phyloP scores from a whole-genome alignment of 2,113 vertebrate genomes.

The Chaenogobius annularis region DNA sequence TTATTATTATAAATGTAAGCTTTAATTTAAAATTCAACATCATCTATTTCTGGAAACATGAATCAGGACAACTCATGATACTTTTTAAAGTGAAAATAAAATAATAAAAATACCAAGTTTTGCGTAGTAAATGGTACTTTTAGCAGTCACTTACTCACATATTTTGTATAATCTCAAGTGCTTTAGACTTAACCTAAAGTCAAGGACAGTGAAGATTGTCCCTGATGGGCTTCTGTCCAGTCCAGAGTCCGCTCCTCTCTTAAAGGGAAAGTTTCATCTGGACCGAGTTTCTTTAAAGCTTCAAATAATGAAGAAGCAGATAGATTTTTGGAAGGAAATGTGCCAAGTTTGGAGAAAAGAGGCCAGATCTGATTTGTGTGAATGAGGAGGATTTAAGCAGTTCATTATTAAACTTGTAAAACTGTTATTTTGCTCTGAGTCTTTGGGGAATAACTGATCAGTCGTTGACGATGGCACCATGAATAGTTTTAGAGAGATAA shows the following conservation, averaged over 20 bases:
- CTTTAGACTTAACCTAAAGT: conserved; percentile 13
- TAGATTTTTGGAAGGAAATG: background rate
- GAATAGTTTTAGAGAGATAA: background rate
- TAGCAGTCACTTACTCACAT: background rate
- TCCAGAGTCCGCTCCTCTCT: conserved; percentile 48
- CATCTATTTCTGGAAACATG: too few species aligned
- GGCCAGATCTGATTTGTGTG: background rate
- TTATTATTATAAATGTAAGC: too few species aligned
- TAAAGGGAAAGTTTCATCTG: conserved; percentile 62
- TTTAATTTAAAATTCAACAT: too few species aligned
- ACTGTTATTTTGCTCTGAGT: background rate
- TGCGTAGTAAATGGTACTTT: background rate
- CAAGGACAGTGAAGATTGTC: conserved; percentile 39
- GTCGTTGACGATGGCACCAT: background rate
- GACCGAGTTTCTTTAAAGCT: conserved; percentile 43
- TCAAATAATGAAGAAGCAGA: conserved; percentile 11
- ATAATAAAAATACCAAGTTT: background rate
- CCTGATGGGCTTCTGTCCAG: conserved; percentile 42
- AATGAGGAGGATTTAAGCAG: background rate
- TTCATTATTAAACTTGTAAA: background rate
- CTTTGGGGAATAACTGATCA: background rate
- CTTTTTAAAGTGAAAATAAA: too few species aligned
- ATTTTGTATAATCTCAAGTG: background rate
- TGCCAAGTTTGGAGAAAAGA: too few species aligned
- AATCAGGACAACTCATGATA: too few species aligned